Conservation (phyloP, 2,113 vertebrate genomes). For the Mobula hypostoma region DNA sequence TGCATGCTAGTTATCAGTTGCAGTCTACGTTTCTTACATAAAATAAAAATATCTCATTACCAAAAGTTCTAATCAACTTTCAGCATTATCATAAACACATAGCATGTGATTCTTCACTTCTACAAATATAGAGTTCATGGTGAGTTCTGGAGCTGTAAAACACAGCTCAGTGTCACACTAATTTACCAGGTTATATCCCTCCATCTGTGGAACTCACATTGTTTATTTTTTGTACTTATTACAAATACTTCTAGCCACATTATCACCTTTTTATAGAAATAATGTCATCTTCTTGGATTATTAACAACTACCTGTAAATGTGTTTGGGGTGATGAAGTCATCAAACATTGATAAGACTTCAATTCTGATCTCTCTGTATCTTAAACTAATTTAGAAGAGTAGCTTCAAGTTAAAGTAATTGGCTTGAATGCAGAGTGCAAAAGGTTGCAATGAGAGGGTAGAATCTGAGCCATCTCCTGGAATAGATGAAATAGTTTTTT, state of each 20-base stretch:
- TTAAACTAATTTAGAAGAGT: not conserved
- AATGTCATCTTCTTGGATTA: not conserved
- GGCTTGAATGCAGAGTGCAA: not conserved
- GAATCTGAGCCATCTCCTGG: not conserved
- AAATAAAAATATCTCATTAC: conserved; percentile 35
- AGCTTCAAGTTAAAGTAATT: not conserved
- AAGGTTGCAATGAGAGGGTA: not conserved
- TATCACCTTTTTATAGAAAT: not conserved
- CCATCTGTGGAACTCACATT: conserved; percentile 16
- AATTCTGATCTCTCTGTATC: not conserved
- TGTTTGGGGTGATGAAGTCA: not conserved
- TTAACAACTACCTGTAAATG: not conserved
- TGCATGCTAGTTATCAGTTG: conserved; percentile 20
- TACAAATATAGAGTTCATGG: not conserved
- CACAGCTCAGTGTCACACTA: conserved; percentile 4
- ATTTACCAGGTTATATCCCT: conserved; percentile 18
- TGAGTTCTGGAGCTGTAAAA: conserved; percentile 15
- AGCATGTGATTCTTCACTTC: not conserved
- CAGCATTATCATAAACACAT: not conserved
- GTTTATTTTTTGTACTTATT: conserved; percentile 5
- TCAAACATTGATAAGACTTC: not conserved
- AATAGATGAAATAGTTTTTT: not conserved
- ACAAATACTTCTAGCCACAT: not conserved
- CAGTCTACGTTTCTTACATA: conserved; percentile 3
- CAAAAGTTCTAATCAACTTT: conserved; percentile 16